Base-by-base conservation (phyloP, 2,888 invertebrate species). In the Troilus luridus region DNA sequence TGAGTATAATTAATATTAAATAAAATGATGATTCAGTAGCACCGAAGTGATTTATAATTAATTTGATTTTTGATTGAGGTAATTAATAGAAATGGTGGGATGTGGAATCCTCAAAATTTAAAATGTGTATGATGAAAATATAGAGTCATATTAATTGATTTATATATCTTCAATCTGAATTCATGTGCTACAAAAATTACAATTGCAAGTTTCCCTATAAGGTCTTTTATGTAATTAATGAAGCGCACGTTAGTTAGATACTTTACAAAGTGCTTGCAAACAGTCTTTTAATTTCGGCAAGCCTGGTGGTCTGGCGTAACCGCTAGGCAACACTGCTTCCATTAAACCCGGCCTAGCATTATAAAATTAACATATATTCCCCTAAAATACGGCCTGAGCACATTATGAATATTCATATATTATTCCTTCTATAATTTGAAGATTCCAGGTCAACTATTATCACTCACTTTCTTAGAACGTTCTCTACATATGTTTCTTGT, bases 331-430 rank as follows among this genome's bases (percentile, higher is more conserved):
- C 27, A 56, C 21, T 11, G 21, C 14, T 56, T 58, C n/a, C 85
- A 85, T 85, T 85, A 85, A 85, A 85, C 56, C 56, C 56, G 56
- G 5, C 12, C 85, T 58, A 85, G 72, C 72, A 85, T 56, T 85
- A 85, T 58, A n/a, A 85, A 85, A 85, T 85, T 85, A 85, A 85
- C 85, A 85, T 85, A 85, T 85, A 56, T 58, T 85, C 85, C 0
- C 0, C 56, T 21, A 85, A 85, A 85, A 85, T 56, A n/a, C n/a
- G 41, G 0, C 14, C 56, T 58, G 8, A 56, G 56, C 56, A 54
- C 11, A 56, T 85, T 54, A 56, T 54, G 85, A 85, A 85, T 85
- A 85, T 85, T 85, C 85, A 85, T 85, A 21, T 56, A 9, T 56
- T n/a, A 85, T 58, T 56, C 56, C 85, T 85, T 56, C n/a, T 85